Percentiles rank a stretch among this genome's conserved stretches.
These are phyloP conservation scores for Polylopha cassiicola DNA, from an alignment of 2,888 invertebrate genomes.

Conservation along the genomic window DNA sequence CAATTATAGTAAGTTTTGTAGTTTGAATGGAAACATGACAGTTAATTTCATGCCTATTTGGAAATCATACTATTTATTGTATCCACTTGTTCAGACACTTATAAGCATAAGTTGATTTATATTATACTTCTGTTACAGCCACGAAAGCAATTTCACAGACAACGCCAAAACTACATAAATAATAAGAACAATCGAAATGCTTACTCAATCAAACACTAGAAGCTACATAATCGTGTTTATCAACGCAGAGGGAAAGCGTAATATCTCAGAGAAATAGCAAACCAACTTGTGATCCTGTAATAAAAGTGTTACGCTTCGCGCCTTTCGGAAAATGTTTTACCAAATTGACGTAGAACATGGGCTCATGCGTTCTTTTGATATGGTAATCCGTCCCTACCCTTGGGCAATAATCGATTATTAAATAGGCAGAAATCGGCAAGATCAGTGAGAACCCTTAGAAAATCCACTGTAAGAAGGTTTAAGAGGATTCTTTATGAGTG, in stretches of 20 bases:
- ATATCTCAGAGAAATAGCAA: conserved; percentile 39
- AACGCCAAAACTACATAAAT: neutral
- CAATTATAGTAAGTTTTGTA: too few species aligned
- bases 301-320: conserved; percentile 37
- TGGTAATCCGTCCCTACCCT: conserved; percentile 64
- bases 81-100: too few species aligned
- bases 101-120: too few species aligned
- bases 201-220: conserved; percentile 17
- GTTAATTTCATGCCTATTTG: too few species aligned
- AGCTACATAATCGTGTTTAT: conserved; percentile 18
- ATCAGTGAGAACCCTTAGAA: conserved; percentile 46
- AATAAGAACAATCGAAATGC: conserved; percentile 8
- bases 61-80: too few species aligned
- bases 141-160: too few species aligned
- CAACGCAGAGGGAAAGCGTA: conserved; percentile 31
- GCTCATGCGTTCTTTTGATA: conserved; percentile 70
- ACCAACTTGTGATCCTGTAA: conserved; percentile 38
- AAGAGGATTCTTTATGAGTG: conserved; percentile 54
- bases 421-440: conserved; percentile 61
- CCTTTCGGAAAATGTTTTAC: conserved; percentile 57
- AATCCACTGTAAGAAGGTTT: conserved; percentile 48
- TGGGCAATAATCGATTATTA: conserved; percentile 70
- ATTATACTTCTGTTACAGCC: too few species aligned
- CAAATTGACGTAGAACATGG: conserved; percentile 62
- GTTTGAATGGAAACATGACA: too few species aligned